Evolutionary conservation across 2,888 invertebrate genomes (phyloP).

Genomic region (Matsumyia berberina): DNA sequence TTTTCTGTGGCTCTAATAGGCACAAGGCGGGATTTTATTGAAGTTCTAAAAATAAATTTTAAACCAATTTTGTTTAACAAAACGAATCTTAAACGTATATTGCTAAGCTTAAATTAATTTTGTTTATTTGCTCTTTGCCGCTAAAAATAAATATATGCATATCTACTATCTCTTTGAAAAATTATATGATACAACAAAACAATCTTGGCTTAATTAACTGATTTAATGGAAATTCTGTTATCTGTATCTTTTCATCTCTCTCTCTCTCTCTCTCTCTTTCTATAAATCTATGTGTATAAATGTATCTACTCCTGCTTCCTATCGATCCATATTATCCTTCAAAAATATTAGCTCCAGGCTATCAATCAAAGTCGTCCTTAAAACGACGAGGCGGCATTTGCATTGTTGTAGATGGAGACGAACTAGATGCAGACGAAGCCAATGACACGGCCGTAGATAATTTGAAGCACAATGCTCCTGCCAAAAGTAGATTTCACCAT

Average conservation of each 20-base stretch:
- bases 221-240: conserved; percentile 68
- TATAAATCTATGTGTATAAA: conserved; percentile 2
- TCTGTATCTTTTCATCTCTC: conserved; percentile 73
- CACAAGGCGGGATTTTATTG: too few relatives aligned
- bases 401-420: conserved; percentile 84
- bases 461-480: conserved; percentile 67
- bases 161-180: neutral
- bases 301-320: conserved; percentile 65
- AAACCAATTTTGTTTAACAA: too few relatives aligned
- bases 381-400: conserved; percentile 84
- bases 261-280: conserved; percentile 62
- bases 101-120: neutral
- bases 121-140: conserved; percentile 1
- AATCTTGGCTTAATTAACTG: conserved; percentile 57
- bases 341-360: conserved; percentile 73
- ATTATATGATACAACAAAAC: conserved; percentile 33
- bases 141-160: neutral
- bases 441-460: conserved; percentile 76
- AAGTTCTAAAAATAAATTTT: too few relatives aligned
- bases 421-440: conserved; percentile 82
- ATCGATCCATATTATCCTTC: conserved; percentile 58
- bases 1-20: too few relatives aligned
- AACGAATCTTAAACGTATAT: too few relatives aligned
- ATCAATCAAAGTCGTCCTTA: conserved; percentile 81
- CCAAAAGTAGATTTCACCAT: conserved; percentile 60